Conservation (phyloP, 2,113 vertebrate species). For the Corynorhinus townsendii region DNA sequence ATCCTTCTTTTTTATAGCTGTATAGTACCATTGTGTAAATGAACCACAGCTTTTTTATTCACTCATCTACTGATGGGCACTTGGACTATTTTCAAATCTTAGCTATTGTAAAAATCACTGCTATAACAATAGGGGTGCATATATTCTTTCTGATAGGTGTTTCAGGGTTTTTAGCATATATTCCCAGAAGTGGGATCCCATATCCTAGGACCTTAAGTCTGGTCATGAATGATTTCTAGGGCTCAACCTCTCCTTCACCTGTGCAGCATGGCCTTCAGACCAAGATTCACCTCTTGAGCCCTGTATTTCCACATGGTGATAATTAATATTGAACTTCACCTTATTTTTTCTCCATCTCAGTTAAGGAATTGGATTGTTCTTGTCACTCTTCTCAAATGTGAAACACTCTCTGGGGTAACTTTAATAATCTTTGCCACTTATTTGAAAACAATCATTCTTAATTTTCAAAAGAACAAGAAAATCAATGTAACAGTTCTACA, state of each 20-base stretch:
- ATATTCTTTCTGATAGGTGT: too few relatives aligned
- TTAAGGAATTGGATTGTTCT: conserved; percentile 61
- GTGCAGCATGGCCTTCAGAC: not conserved
- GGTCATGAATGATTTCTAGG: too few relatives aligned
- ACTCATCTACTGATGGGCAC: too few relatives aligned
- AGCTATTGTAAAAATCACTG: too few relatives aligned
- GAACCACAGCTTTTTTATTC: not conserved
- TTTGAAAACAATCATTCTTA: conserved; percentile 32
- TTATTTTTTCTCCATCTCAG: not conserved
- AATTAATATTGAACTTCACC: conserved; percentile 24
- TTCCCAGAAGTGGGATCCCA: not conserved
- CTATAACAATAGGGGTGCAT: too few relatives aligned
- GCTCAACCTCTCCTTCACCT: not conserved
- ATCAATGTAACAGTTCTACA: not conserved
- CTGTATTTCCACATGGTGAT: not conserved
- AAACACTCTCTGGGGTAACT: not conserved
- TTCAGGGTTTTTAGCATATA: not conserved
- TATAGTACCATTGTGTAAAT: not conserved
- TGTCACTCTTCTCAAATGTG: conserved; percentile 12
- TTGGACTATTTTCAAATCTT: too few relatives aligned
- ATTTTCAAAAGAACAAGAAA: conserved; percentile 42
- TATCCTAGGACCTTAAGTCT: not conserved
- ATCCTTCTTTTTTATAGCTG: not conserved
- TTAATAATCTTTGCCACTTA: conserved; percentile 45
- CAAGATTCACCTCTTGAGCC: not conserved